A percentile compares a stretch with the other conserved stretches of the same genome.
These are phyloP conservation scores for Cantharis rufa DNA, from an alignment of 2,888 invertebrate species.

Conservation along the genomic window DNA sequence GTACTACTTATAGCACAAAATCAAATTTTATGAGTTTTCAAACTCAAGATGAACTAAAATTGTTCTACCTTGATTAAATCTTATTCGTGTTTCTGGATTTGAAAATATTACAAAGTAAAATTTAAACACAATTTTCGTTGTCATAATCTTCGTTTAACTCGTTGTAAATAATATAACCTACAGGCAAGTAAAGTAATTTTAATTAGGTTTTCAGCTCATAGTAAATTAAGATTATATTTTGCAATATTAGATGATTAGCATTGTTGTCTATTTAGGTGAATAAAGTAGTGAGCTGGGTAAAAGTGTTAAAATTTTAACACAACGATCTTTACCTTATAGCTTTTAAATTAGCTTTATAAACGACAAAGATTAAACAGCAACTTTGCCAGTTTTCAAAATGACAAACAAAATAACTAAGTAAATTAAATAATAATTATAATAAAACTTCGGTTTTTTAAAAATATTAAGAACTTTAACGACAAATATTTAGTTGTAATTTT, in stretches of 20 bases:
- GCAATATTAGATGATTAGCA: background rate
- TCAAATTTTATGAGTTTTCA: too few species aligned
- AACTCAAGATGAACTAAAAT: background rate
- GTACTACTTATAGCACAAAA: too few species aligned
- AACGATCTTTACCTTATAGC: background rate
- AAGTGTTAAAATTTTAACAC: background rate
- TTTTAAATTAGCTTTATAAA: background rate
- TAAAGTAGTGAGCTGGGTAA: background rate
- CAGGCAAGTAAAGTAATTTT: background rate
- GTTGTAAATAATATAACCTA: background rate
- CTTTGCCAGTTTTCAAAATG: background rate
- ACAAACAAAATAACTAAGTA: background rate
- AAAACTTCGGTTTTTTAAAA: too few species aligned
- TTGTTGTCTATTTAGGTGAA: background rate
- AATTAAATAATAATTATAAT: background rate
- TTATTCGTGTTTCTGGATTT: background rate
- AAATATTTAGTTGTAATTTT: too few species aligned
- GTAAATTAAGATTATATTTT: background rate
- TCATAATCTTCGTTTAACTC: background rate
- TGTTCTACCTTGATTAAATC: background rate
- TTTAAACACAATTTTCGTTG: background rate
- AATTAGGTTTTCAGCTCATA: background rate
- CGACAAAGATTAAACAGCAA: background rate
- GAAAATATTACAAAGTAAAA: background rate
- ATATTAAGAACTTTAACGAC: too few species aligned